Evolutionary conservation across 64 coral and sea anemone species (phyloP).

Genomic region (Montipora cactus): DNA sequence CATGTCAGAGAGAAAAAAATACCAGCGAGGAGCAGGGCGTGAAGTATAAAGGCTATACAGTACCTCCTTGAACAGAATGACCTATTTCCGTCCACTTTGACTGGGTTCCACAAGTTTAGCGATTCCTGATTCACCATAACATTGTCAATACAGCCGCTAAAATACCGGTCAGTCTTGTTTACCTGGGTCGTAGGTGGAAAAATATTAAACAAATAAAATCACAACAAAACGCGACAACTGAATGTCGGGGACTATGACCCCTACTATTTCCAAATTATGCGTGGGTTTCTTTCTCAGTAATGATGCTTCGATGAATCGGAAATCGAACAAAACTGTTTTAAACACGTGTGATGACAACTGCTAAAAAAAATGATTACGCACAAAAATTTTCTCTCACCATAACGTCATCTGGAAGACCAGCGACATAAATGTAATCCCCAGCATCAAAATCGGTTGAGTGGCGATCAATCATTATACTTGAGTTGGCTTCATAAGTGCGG

Average conservation of each 20-base stretch:
- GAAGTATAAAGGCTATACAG: neutral
- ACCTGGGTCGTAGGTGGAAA: constrained; percentile 20
- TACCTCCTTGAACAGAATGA: constrained; percentile 83
- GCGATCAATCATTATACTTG: constrained; percentile 42
- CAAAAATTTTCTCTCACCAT: constrained; percentile 49
- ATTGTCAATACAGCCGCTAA: constrained; percentile 93
- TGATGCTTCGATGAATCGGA: neutral
- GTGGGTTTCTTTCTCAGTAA: neutral
- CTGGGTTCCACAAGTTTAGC: constrained; percentile 78
- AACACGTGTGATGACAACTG: neutral
- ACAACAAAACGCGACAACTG: neutral
- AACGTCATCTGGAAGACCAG: constrained; percentile 72
- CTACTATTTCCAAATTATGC: neutral
- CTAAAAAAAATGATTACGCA: neutral
- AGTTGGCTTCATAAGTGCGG: constrained; percentile 81
- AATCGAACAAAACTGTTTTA: neutral
- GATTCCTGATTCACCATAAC: constrained; percentile 79
- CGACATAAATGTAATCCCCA: constrained; percentile 69
- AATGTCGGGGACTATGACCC: neutral
- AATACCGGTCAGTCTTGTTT: constrained; percentile 81
- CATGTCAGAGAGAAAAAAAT: too few species aligned
- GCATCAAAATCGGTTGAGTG: constrained; percentile 56
- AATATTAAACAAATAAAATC: neutral
- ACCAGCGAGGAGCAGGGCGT: neutral
- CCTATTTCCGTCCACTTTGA: constrained; percentile 81